Evolutionary conservation across 2,888 invertebrate species (phyloP).

Genomic region (Agrotis segetum): DNA sequence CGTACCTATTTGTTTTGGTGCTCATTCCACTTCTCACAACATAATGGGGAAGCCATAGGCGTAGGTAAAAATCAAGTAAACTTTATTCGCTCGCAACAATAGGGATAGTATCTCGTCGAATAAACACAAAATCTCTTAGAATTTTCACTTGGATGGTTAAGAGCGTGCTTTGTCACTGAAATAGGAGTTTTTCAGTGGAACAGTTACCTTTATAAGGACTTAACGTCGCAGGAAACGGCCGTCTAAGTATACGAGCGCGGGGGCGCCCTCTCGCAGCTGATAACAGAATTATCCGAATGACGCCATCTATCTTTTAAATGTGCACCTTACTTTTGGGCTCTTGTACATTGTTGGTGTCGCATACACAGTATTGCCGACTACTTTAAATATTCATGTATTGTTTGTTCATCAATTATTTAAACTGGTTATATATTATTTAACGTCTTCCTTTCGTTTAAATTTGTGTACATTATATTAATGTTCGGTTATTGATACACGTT

Average conservation of each 20-base stretch:
- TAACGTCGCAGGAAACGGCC: slow-evolving; percentile 88
- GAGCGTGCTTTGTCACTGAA: slow-evolving; percentile 85
- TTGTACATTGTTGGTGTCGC: slow-evolving; percentile 71
- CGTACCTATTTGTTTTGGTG: slow-evolving; percentile 79
- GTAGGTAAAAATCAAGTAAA: slow-evolving; percentile 71
- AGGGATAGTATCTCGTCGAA: slow-evolving; percentile 72
- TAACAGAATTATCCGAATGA: slow-evolving; percentile 93
- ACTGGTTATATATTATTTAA: slow-evolving; percentile 40
- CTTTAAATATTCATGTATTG: slow-evolving; percentile 66
- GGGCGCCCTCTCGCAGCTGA: slow-evolving; percentile 90
- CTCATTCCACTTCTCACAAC: slow-evolving; percentile 71
- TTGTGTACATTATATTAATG: slow-evolving; percentile 38
- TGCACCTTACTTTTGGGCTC: slow-evolving; percentile 88
- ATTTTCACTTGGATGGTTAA: slow-evolving; percentile 85
- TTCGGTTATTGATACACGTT: slow-evolving; percentile 35
- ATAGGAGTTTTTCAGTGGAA: slow-evolving; percentile 88
- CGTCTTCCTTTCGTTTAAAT: slow-evolving; percentile 41
- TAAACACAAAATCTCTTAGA: slow-evolving; percentile 80
- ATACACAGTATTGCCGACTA: slow-evolving; percentile 49
- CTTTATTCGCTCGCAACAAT: slow-evolving; percentile 73
- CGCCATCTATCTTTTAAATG: slow-evolving; percentile 93
- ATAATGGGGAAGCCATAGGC: slow-evolving; percentile 75
- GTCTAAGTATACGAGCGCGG: slow-evolving; percentile 87
- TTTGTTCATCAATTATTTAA: slow-evolving; percentile 61
- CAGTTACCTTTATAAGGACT: slow-evolving; percentile 89